Evolutionary conservation across 2,888 invertebrate genomes (phyloP).

Genomic region (Pyralis farinalis): DNA sequence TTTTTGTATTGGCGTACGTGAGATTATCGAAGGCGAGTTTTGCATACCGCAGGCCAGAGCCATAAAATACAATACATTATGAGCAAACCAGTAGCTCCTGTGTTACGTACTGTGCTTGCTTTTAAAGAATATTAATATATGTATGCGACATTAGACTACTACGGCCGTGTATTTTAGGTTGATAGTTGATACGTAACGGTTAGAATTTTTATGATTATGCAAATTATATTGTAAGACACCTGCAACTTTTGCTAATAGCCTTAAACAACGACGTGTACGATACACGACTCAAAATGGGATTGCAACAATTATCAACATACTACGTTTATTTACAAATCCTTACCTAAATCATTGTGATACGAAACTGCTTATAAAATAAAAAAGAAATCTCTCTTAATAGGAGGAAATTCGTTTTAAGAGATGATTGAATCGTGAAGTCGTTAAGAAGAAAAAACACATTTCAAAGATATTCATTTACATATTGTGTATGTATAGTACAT

Average conservation of each 20-base stretch:
- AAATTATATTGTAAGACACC: slow-evolving; percentile 16
- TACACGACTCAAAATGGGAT: too few relatives aligned
- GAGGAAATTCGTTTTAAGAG: too few relatives aligned
- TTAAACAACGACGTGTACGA: background rate
- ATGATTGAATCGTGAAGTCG: too few relatives aligned
- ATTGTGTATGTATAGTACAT: too few relatives aligned
- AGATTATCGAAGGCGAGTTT: slow-evolving; percentile 70
- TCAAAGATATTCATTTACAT: too few relatives aligned
- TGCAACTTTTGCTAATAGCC: slow-evolving; percentile 3
- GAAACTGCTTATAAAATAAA: too few relatives aligned
- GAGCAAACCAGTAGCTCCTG: slow-evolving; percentile 60
- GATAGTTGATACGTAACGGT: slow-evolving; percentile 34
- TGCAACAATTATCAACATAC: too few relatives aligned
- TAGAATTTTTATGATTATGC: slow-evolving; percentile 25
- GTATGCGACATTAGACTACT: slow-evolving; percentile 41
- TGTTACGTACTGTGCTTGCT: slow-evolving; percentile 60
- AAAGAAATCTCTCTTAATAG: too few relatives aligned
- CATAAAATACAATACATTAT: slow-evolving; percentile 72
- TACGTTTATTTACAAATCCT: too few relatives aligned
- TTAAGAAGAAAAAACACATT: too few relatives aligned
- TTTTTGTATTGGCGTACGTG: slow-evolving; percentile 46
- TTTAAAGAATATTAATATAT: slow-evolving; percentile 54
- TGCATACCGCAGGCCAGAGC: slow-evolving; percentile 69
- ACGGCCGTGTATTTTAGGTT: slow-evolving; percentile 16
- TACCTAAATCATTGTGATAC: too few relatives aligned